These are phyloP conservation scores for Pseudobourletiella spinata DNA, from an alignment of 1,140 invertebrate species.

Conservation along the genomic window DNA sequence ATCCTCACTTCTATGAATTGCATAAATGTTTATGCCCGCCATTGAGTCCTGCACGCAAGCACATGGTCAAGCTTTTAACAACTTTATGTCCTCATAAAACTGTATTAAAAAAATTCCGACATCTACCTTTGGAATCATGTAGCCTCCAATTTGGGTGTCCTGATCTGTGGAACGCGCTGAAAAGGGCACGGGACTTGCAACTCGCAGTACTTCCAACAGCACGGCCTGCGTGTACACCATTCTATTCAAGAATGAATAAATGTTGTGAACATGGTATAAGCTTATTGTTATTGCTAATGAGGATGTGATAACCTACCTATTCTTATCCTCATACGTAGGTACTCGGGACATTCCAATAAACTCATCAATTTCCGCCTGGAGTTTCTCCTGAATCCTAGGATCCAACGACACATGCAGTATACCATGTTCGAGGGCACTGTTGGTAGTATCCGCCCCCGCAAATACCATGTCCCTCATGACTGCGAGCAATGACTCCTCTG, in stretches of 20 bases:
- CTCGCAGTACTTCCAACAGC: conserved; percentile 54
- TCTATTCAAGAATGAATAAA: conserved; percentile 38
- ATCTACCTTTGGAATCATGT: background rate
- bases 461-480: conserved; percentile 41
- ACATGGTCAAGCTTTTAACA: too few species aligned
- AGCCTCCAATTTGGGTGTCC: background rate
- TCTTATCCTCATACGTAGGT: conserved; percentile 58
- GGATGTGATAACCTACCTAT: conserved; percentile 36
- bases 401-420: conserved; percentile 6
- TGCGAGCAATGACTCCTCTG: conserved; percentile 12
- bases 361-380: conserved; percentile 67
- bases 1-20: too few species aligned
- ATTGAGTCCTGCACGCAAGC: too few species aligned
- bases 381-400: conserved; percentile 60
- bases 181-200: background rate
- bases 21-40: too few species aligned
- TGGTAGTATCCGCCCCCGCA: conserved; percentile 68
- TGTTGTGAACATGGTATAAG: background rate
- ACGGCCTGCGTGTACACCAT: conserved; percentile 70
- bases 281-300: background rate
- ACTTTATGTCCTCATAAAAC: too few species aligned
- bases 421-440: conserved; percentile 60
- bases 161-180: background rate
- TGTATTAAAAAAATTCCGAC: background rate
- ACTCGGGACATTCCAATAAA: conserved; percentile 58